Conservation (phyloP, 2,113 vertebrate species). For the Scomber scombrus region DNA sequence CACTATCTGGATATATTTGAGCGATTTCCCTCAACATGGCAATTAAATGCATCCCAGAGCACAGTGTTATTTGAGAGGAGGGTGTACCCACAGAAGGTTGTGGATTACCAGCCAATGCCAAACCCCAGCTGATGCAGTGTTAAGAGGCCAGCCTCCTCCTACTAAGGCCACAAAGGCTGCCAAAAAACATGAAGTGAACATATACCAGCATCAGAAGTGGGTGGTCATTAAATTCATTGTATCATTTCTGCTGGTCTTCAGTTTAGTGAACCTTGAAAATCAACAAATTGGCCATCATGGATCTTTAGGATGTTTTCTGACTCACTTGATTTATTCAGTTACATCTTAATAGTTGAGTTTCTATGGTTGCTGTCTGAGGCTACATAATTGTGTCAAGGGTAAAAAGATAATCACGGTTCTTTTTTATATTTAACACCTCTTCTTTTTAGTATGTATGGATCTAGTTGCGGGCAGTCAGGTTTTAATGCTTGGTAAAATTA, state of each 20-base stretch:
- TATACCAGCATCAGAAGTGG: slow-evolving; percentile 32
- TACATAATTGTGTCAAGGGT: not conserved
- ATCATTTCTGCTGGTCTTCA: slow-evolving; percentile 7
- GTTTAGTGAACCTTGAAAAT: slow-evolving; percentile 16
- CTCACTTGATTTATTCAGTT: slow-evolving; percentile 4
- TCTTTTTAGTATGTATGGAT: not conserved
- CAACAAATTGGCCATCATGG: slow-evolving; percentile 11
- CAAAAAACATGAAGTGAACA: slow-evolving; percentile 56
- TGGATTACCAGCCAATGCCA: slow-evolving; percentile 76
- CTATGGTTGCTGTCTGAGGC: not conserved
- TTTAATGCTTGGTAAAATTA: not conserved
- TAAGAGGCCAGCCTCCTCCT: slow-evolving; percentile 53
- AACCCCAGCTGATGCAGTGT: slow-evolving; percentile 68
- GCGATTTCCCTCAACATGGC: slow-evolving; percentile 82
- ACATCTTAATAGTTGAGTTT: not conserved
- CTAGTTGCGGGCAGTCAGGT: not conserved
- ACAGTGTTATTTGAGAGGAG: slow-evolving; percentile 79
- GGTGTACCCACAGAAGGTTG: slow-evolving; percentile 75
- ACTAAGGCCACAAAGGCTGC: slow-evolving; percentile 55
- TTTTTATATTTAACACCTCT: not conserved
- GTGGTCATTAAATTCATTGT: slow-evolving; percentile 52
- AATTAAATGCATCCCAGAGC: slow-evolving; percentile 86
- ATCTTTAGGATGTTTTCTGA: slow-evolving; percentile 2
- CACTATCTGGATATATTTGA: slow-evolving; percentile 83
- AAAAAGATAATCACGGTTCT: not conserved